A percentile compares a stretch with the other conserved stretches of the same genome.
Evolutionary conservation across 2,113 vertebrate species (phyloP).

Genomic region (Caloenas nicobarica): DNA sequence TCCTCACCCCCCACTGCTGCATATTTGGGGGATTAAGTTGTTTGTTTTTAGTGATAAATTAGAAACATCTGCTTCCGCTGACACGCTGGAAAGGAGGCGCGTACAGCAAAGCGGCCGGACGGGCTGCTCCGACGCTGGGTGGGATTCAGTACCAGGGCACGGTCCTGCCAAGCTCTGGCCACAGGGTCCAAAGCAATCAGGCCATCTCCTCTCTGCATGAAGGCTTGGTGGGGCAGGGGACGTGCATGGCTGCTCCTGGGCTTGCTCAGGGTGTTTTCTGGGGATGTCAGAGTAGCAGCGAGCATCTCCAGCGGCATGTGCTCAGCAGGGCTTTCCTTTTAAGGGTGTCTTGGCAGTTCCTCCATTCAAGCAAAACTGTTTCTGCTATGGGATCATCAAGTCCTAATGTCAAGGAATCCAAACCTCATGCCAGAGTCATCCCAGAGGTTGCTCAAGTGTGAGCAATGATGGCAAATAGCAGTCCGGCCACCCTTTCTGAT

Average conservation of each 20-base stretch:
- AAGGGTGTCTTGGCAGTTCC: slow-evolving; percentile 54
- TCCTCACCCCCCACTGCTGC: slow-evolving; percentile 14
- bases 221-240: background rate
- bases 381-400: slow-evolving; percentile 40
- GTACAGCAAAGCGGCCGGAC: fast-evolving
- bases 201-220: background rate
- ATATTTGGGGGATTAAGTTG: slow-evolving; percentile 68
- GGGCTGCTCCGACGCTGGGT: background rate
- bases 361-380: slow-evolving; percentile 45
- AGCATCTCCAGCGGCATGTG: background rate
- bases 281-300: background rate
- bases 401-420: slow-evolving; percentile 61
- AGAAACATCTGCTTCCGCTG: slow-evolving; percentile 51
- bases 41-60: slow-evolving; percentile 52
- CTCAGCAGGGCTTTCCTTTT: slow-evolving; percentile 43
- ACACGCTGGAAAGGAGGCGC: background rate
- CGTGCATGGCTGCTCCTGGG: background rate
- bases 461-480: background rate
- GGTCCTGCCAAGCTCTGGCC: background rate
- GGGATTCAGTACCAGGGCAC: background rate
- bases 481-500: fast-evolving
- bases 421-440: slow-evolving; percentile 44
- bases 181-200: fast-evolving
- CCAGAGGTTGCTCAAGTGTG: background rate
- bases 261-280: background rate